Conservation (phyloP, 2,888 invertebrate genomes). For the Tenthredo mesomela region DNA sequence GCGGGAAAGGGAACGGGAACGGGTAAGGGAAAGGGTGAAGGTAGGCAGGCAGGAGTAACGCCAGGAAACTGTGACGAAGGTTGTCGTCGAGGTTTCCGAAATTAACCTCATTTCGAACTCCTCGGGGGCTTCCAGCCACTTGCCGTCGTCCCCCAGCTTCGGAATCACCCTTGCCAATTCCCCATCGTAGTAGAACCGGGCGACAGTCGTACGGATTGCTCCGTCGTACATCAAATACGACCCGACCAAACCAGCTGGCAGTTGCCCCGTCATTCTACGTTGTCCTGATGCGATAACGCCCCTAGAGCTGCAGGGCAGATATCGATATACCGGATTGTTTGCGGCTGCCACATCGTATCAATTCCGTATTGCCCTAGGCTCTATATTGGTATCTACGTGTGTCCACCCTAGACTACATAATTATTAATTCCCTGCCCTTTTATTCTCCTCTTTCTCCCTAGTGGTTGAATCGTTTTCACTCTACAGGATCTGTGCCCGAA, state of each 20-base stretch:
- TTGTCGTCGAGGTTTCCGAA: constrained; percentile 47
- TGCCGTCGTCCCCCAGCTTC: constrained; percentile 12
- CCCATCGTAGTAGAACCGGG: constrained; percentile 25
- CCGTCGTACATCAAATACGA: constrained; percentile 44
- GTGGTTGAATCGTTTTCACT: constrained; percentile 6
- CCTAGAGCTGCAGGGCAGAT: constrained; percentile 30
- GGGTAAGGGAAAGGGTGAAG: background rate
- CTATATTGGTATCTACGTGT: background rate
- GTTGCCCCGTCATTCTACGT: constrained; percentile 28
- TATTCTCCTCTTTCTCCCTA: background rate
- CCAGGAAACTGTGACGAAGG: constrained; percentile 42
- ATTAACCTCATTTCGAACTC: constrained; percentile 46
- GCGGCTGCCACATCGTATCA: constrained; percentile 17
- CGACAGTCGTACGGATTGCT: constrained; percentile 37
- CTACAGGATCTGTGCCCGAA: background rate
- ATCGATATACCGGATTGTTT: constrained; percentile 40
- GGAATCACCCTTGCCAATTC: constrained; percentile 44
- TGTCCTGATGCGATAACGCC: constrained; percentile 28
- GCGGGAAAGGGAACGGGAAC: background rate
- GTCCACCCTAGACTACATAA: background rate
- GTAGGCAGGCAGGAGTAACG: constrained; percentile 14
- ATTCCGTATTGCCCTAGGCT: constrained; percentile 31
- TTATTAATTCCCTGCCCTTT: constrained; percentile 10
- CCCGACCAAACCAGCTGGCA: constrained; percentile 32
- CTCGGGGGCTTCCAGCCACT: constrained; percentile 42